A percentile compares a stretch with the other conserved stretches of the same genome.
These are phyloP conservation scores for Yponomeuta cagnagella DNA, from an alignment of 2,888 invertebrate genomes.

Conservation along the genomic window DNA sequence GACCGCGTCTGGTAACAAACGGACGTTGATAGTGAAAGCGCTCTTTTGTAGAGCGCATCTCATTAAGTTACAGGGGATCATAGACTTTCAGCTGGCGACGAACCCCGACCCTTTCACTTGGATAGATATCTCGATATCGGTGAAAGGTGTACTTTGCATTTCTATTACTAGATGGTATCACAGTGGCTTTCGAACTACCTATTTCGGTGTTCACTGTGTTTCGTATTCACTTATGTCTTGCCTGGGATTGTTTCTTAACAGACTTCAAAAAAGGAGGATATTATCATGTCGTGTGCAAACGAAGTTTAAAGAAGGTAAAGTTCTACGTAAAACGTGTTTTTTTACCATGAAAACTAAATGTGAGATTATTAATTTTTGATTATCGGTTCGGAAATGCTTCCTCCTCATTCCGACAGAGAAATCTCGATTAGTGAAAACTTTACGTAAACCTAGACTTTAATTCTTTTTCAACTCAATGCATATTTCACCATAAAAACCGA, in stretches of 20 bases:
- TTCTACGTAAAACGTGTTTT: too few relatives aligned
- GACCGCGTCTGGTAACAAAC: neutral
- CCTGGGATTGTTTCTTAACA: neutral
- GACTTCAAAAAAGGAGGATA: too few relatives aligned
- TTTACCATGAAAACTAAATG: too few relatives aligned
- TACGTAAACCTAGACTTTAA: too few relatives aligned
- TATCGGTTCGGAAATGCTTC: too few relatives aligned
- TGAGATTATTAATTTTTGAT: too few relatives aligned
- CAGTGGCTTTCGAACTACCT: conserved; percentile 21
- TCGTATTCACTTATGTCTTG: neutral
- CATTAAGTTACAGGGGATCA: conserved; percentile 1
- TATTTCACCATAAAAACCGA: too few relatives aligned
- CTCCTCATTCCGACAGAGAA: too few relatives aligned
- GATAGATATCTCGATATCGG: conserved; percentile 29
- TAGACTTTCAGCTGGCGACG: conserved; percentile 1
- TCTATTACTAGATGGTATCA: conserved; percentile 16
- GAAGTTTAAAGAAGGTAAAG: too few relatives aligned
- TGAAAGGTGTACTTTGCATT: conserved; percentile 45
- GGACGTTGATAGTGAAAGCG: conserved; percentile 2
- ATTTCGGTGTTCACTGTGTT: neutral
- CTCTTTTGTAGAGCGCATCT: neutral
- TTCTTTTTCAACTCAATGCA: too few relatives aligned
- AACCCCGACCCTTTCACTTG: conserved; percentile 39
- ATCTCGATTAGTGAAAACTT: too few relatives aligned
- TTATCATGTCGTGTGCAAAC: too few relatives aligned